phyloP scores from a whole-genome alignment of 2,113 vertebrate genomes.

The Mormyrus lacerda region DNA sequence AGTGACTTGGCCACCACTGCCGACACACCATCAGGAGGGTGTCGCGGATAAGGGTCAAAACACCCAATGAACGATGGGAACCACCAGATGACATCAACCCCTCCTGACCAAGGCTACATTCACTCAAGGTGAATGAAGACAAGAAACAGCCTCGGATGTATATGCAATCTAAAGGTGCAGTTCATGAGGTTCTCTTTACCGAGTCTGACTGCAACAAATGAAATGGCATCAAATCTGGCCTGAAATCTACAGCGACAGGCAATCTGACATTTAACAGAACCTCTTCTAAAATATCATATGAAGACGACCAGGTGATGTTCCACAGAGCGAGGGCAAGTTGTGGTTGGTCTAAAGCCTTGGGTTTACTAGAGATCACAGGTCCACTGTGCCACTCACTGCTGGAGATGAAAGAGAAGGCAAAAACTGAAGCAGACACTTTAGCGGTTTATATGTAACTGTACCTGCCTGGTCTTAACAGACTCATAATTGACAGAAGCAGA shows the following conservation, averaged over 20 bases:
- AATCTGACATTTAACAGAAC: background rate
- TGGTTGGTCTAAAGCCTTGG: background rate
- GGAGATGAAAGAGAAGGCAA: background rate
- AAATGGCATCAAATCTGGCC: background rate
- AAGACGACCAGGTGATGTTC: background rate
- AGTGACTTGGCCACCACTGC: no score
- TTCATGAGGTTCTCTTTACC: background rate
- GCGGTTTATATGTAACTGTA: background rate
- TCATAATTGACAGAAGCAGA: background rate
- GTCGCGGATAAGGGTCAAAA: no score
- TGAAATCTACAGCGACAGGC: background rate
- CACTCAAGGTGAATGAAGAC: no score
- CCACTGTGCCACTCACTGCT: background rate
- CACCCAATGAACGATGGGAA: no score
- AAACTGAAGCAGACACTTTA: background rate
- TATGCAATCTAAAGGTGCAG: no score
- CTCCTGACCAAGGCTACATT: no score
- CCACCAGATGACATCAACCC: no score
- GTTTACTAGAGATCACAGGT: constrained; percentile 2
- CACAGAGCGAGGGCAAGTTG: background rate
- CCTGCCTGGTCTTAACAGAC: background rate
- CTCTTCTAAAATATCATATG: background rate
- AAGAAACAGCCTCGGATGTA: no score
- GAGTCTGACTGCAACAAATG: background rate
- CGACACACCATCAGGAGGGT: no score